A percentile compares a stretch with the other conserved stretches of the same genome.
phyloP scores from a whole-genome alignment of 53 echinoderm and acorn worm species.

The Holothuria leucospilota region DNA sequence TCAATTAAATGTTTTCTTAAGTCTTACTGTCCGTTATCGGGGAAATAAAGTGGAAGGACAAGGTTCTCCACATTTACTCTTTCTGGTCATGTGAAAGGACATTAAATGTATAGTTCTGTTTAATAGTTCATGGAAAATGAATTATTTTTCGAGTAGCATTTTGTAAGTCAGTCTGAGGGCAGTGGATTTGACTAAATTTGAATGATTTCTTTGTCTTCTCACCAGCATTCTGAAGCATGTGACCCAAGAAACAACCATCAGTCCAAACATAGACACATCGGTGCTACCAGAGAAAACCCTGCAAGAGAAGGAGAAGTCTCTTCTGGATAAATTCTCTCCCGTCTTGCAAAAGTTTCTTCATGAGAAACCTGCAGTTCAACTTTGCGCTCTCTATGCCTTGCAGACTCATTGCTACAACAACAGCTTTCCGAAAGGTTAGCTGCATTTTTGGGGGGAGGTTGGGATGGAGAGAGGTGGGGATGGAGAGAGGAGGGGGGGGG shows the following conservation, averaged over 20 bases:
- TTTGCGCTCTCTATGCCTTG: slow-evolving; percentile 90
- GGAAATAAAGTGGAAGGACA: too few species aligned
- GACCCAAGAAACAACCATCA: slow-evolving; percentile 81
- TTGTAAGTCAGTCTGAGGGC: too few species aligned
- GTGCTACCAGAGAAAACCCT: slow-evolving; percentile 79
- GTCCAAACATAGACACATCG: slow-evolving; percentile 69
- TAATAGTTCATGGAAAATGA: too few species aligned
- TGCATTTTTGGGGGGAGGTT: not conserved
- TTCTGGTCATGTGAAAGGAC: too few species aligned
- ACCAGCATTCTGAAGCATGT: slow-evolving; percentile 83
- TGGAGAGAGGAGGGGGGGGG: too few species aligned
- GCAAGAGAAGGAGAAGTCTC: slow-evolving; percentile 80
- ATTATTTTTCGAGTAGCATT: too few species aligned
- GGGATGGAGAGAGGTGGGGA: not conserved
- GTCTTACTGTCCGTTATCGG: too few species aligned
- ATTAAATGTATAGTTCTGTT: too few species aligned
- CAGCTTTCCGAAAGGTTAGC: slow-evolving; percentile 89
- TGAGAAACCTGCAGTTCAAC: slow-evolving; percentile 79
- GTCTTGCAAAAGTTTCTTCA: slow-evolving; percentile 92
- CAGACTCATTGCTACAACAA: slow-evolving; percentile 87
- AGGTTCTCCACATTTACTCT: too few species aligned
- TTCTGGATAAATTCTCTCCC: slow-evolving; percentile 86
- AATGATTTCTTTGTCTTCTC: not conserved
- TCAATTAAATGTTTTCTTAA: too few species aligned
- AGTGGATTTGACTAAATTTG: too few species aligned